These are phyloP conservation scores for Dicrostonyx torquatus DNA, from an alignment of 2,797 vertebrate genomes.

Conservation along the genomic window DNA sequence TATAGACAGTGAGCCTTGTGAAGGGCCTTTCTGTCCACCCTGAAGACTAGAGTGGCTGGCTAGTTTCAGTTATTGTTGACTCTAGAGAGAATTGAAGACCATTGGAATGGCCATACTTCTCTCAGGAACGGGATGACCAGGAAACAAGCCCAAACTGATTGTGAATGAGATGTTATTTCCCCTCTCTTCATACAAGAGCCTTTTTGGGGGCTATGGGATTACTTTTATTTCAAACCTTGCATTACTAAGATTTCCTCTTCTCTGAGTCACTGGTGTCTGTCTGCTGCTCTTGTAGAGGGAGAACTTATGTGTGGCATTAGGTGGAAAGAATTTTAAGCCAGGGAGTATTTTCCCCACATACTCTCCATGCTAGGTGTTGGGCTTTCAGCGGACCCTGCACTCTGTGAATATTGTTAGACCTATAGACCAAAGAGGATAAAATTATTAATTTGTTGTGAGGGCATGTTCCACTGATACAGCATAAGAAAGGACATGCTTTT, in stretches of 20 bases:
- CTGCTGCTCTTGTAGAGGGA: slow-evolving; percentile 58
- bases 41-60: slow-evolving; percentile 23
- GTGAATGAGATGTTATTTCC: slow-evolving; percentile 68
- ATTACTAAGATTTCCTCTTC: slow-evolving; percentile 64
- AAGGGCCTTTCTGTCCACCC: slow-evolving; percentile 40
- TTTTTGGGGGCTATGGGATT: slow-evolving; percentile 57
- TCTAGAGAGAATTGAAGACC: slow-evolving; percentile 61
- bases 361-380: not conserved
- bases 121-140: slow-evolving; percentile 50
- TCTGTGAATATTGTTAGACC: slow-evolving; percentile 57
- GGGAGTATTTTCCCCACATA: not conserved
- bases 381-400: slow-evolving; percentile 19
- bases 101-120: slow-evolving; percentile 55
- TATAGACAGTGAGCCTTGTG: slow-evolving; percentile 51
- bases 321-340: slow-evolving; percentile 48
- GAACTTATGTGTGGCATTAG: slow-evolving; percentile 20
- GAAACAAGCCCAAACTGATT: slow-evolving; percentile 66
- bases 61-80: slow-evolving; percentile 66
- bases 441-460: slow-evolving; percentile 54
- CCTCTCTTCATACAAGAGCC: slow-evolving; percentile 53
- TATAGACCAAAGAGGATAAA: slow-evolving; percentile 52
- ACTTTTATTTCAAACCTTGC: slow-evolving; percentile 63
- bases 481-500: slow-evolving; percentile 41
- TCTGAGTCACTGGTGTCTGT: slow-evolving; percentile 63
- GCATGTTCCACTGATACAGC: not conserved